Conservation (phyloP, 1,140 invertebrate species). For the Odontomachus brunneus region DNA sequence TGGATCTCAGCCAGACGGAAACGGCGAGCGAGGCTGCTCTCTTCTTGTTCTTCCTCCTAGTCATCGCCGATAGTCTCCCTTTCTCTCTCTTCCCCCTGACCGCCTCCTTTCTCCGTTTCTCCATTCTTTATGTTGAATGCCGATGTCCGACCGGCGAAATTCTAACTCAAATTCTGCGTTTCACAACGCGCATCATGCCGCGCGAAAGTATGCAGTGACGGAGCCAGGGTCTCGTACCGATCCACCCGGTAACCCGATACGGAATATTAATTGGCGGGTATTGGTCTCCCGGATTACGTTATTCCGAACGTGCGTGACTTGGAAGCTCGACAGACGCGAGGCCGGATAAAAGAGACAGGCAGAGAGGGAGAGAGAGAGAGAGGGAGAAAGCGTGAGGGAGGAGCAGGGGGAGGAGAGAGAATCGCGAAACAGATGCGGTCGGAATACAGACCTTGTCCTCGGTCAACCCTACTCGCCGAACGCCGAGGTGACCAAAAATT, state of each 20-base stretch:
- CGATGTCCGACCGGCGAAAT: slow-evolving; percentile 22
- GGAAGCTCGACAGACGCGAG: slow-evolving; percentile 45
- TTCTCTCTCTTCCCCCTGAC: neutral
- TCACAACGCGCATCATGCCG: slow-evolving; percentile 51
- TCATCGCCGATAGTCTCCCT: slow-evolving; percentile 21
- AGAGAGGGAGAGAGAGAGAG: slow-evolving; percentile 46
- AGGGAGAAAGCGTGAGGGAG: slow-evolving; percentile 28
- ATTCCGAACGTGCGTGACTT: slow-evolving; percentile 67
- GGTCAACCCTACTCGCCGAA: neutral
- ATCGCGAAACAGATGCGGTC: slow-evolving; percentile 41
- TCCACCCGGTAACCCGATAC: slow-evolving; percentile 65
- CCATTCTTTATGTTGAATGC: slow-evolving; percentile 6
- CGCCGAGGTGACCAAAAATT: neutral
- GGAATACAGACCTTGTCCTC: slow-evolving; percentile 47
- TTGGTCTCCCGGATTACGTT: slow-evolving; percentile 70
- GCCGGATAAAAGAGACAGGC: slow-evolving; percentile 17
- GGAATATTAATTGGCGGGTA: slow-evolving; percentile 72
- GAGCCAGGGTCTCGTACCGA: slow-evolving; percentile 47
- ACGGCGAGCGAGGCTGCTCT: neutral
- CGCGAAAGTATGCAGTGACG: slow-evolving; percentile 52
- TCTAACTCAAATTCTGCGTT: slow-evolving; percentile 53
- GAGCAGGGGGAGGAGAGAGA: slow-evolving; percentile 11
- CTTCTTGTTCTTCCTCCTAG: neutral
- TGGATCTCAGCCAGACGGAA: slow-evolving; percentile 32
- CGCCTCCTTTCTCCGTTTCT: neutral